These are phyloP conservation scores for Galerucella pusilla DNA, from an alignment of 2,888 invertebrate genomes.

Conservation along the genomic window DNA sequence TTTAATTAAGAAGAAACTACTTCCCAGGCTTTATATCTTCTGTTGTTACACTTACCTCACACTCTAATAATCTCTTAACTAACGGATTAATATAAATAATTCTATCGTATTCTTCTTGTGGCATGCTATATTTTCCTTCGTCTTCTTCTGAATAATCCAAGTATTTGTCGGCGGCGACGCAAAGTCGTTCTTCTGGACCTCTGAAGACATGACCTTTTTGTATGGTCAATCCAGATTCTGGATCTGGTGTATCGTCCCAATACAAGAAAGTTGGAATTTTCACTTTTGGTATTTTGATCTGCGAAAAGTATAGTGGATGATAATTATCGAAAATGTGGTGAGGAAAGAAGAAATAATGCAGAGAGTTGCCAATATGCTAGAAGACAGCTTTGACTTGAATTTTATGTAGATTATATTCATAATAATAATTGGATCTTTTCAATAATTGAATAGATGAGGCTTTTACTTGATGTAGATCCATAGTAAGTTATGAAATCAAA, in stretches of 20 bases:
- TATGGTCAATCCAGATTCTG: slow-evolving; percentile 64
- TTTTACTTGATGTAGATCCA: too few relatives aligned
- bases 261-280: slow-evolving; percentile 62
- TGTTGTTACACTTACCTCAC: slow-evolving; percentile 66
- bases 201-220: slow-evolving; percentile 63
- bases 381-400: too few relatives aligned
- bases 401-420: too few relatives aligned
- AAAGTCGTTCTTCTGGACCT: slow-evolving; percentile 63
- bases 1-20: background rate
- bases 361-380: too few relatives aligned
- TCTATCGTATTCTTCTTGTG: slow-evolving; percentile 70
- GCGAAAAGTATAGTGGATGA: slow-evolving; percentile 33
- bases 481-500: too few relatives aligned
- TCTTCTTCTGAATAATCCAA: slow-evolving; percentile 55
- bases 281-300: slow-evolving; percentile 62
- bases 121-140: slow-evolving; percentile 69
- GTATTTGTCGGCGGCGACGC: slow-evolving; percentile 57
- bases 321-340: too few relatives aligned
- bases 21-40: too few relatives aligned
- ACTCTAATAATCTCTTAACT: slow-evolving; percentile 70
- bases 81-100: slow-evolving; percentile 73
- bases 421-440: too few relatives aligned
- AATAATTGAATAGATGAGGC: too few relatives aligned
- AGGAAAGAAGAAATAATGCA: too few relatives aligned
- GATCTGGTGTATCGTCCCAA: slow-evolving; percentile 63